phyloP scores from a whole-genome alignment of 1,140 invertebrate species.

The Stegodyphus mimosarum region DNA sequence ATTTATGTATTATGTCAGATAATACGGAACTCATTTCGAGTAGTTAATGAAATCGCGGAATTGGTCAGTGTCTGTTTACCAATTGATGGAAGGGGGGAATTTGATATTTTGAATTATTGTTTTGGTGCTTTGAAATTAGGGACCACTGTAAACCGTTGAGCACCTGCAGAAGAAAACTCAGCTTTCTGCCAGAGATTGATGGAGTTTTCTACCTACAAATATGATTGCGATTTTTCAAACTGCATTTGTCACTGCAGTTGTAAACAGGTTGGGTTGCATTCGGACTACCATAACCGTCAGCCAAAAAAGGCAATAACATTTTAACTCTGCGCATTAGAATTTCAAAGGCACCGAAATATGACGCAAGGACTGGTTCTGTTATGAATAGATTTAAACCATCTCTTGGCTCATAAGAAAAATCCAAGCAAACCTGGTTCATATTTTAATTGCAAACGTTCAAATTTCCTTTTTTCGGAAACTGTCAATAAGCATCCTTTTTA shows the following conservation, averaged over 20 bases:
- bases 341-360: constrained; percentile 1
- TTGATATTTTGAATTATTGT: neutral
- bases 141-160: neutral
- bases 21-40: constrained; percentile 40
- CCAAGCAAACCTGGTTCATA: too few relatives aligned
- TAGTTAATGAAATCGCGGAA: constrained; percentile 36
- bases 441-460: too few relatives aligned
- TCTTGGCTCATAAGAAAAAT: too few relatives aligned
- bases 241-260: constrained; percentile 18
- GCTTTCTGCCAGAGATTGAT: neutral
- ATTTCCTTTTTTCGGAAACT: too few relatives aligned
- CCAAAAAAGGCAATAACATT: constrained; percentile 3
- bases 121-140: neutral
- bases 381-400: too few relatives aligned
- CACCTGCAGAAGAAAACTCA: neutral
- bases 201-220: neutral
- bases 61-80: constrained; percentile 38
- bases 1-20: constrained; percentile 19
- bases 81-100: constrained; percentile 4
- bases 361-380: too few relatives aligned
- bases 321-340: neutral
- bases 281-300: neutral
- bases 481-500: too few relatives aligned
- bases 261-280: neutral
- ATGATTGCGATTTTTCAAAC: constrained; percentile 1